Conservation (phyloP, 2,797 vertebrate species). For the Otolemur crassicaudatus region DNA sequence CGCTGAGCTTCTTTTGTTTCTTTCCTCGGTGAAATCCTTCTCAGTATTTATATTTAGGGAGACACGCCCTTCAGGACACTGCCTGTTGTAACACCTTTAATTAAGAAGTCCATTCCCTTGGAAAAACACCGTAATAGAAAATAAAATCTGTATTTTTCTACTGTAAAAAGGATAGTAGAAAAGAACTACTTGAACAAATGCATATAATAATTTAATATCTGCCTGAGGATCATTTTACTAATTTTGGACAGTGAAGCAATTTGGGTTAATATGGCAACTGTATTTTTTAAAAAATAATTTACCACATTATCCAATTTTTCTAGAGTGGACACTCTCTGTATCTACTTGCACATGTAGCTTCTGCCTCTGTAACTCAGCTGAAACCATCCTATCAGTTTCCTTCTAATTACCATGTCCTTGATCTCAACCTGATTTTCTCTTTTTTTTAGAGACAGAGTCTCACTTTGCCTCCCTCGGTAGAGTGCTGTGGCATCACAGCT, state of each 20-base stretch:
- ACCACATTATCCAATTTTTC: not conserved
- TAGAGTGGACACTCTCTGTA: not conserved
- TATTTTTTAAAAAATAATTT: not conserved
- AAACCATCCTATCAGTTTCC: constrained; percentile 13
- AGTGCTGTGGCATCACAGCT: too few relatives aligned
- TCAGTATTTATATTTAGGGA: not conserved
- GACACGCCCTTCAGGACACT: not conserved
- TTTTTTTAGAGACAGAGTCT: too few relatives aligned
- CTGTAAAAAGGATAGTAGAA: not conserved
- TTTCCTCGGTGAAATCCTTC: not conserved
- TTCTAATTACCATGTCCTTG: not conserved
- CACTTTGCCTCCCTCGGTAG: too few relatives aligned
- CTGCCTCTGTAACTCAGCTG: not conserved
- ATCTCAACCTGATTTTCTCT: not conserved
- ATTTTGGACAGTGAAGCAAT: constrained; percentile 15
- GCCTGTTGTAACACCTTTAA: not conserved
- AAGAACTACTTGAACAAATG: not conserved
- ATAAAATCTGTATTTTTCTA: not conserved
- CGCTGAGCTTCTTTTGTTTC: not conserved
- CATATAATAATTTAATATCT: constrained; percentile 3
- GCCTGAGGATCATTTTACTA: not conserved
- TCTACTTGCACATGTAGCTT: not conserved
- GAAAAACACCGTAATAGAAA: not conserved
- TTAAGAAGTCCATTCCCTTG: not conserved
- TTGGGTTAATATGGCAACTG: not conserved